Conservation (phyloP, 2,113 vertebrate genomes). For the Semnornis frantzii region DNA sequence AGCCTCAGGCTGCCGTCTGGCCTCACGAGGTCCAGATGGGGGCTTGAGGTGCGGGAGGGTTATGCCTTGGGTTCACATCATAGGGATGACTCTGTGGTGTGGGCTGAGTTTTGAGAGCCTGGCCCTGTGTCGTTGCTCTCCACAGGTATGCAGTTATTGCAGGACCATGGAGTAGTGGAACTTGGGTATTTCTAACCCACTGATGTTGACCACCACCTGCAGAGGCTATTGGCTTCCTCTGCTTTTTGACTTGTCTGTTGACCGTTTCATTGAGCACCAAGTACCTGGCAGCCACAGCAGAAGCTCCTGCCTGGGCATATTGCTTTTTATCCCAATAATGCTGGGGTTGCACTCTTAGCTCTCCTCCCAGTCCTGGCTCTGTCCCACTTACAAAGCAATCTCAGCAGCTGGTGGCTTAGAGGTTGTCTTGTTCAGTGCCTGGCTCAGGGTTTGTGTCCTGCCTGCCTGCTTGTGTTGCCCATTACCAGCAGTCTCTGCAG, state of each 20-base stretch:
- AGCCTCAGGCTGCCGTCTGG: fast-evolving
- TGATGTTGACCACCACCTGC: fast-evolving
- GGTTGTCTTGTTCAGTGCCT: background rate
- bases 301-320: background rate
- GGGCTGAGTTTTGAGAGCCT: background rate
- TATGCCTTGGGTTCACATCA: fast-evolving
- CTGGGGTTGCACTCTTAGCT: background rate
- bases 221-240: background rate
- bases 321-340: background rate
- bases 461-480: background rate
- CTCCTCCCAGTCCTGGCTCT: background rate
- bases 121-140: background rate
- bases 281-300: background rate
- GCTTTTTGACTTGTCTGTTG: background rate
- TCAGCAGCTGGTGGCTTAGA: background rate
- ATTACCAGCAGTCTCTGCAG: background rate
- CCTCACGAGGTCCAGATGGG: background rate
- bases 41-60: fast-evolving
- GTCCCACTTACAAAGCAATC: fast-evolving
- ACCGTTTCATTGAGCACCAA: background rate
- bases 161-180: background rate
- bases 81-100: background rate
- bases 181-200: background rate
- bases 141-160: background rate
- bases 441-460: background rate